These are phyloP conservation scores for Strigamia maritima DNA, from an alignment of 2,888 invertebrate species.

Conservation along the genomic window DNA sequence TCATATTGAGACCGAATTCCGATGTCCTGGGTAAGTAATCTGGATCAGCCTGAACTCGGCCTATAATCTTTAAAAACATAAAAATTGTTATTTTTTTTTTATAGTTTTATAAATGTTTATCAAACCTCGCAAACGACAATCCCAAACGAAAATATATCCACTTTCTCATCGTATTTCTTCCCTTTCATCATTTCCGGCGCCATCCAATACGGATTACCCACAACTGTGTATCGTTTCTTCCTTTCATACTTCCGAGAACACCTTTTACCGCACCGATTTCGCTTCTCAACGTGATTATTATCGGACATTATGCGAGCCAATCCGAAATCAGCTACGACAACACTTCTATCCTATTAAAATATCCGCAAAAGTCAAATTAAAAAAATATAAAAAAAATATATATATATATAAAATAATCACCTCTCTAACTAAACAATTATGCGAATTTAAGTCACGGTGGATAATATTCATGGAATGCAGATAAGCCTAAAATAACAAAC, in stretches of 20 bases:
- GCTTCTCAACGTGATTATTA: constrained; percentile 42
- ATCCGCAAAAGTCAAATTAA: too few relatives aligned
- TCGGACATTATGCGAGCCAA: constrained; percentile 64
- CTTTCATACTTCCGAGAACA: constrained; percentile 64
- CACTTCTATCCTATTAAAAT: constrained; percentile 65
- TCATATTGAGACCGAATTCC: constrained; percentile 88
- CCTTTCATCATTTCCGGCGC: constrained; percentile 98
- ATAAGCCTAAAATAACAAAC: constrained; percentile 58
- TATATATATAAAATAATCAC: too few relatives aligned
- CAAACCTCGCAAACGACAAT: constrained; percentile 87
- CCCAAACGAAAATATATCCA: constrained; percentile 93
- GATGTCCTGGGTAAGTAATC: constrained; percentile 85
- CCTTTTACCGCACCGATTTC: constrained; percentile 48
- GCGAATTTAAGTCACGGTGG: constrained; percentile 90
- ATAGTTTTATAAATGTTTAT: not conserved
- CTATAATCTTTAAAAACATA: constrained; percentile 71
- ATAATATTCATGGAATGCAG: constrained; percentile 92
- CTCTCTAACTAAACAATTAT: constrained; percentile 88
- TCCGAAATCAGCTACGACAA: constrained; percentile 94
- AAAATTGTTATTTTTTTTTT: not conserved
- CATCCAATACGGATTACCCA: constrained; percentile 98
- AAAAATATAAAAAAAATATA: too few relatives aligned
- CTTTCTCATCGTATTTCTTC: constrained; percentile 91
- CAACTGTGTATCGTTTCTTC: constrained; percentile 88
- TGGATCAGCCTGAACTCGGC: constrained; percentile 90